Conservation (phyloP, 2,797 vertebrate genomes). For the Catamblyrhynchus diadema region DNA sequence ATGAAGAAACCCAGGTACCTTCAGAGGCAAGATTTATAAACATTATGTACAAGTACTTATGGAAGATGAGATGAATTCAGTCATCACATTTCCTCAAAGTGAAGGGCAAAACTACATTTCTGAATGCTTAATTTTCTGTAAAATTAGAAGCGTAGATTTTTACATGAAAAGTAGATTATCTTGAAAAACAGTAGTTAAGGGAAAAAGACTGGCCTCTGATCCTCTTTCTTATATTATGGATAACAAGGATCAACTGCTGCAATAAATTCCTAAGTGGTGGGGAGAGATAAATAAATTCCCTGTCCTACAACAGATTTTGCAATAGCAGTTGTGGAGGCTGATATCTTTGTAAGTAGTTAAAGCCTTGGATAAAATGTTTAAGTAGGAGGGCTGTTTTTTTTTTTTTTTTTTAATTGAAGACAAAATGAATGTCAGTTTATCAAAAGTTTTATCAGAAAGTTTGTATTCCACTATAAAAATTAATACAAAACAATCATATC, state of each 20-base stretch:
- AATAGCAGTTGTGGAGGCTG: background rate
- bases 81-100: background rate
- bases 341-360: background rate
- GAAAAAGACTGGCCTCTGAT: background rate
- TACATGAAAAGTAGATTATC: background rate
- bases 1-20: background rate
- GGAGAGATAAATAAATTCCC: background rate
- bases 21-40: background rate
- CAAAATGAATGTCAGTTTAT: background rate
- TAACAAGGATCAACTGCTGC: background rate
- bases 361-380: background rate
- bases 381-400: background rate
- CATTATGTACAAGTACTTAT: background rate
- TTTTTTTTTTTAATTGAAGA: background rate
- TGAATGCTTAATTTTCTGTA: background rate
- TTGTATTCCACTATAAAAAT: background rate
- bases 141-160: background rate
- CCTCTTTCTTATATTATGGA: background rate
- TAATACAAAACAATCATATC: background rate
- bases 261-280: background rate
- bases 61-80: background rate
- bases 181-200: background rate
- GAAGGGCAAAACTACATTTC: background rate
- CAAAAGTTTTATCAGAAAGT: background rate
- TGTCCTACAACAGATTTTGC: background rate